Conservation (phyloP, 2,113 vertebrate species). For the Australoheros scitulus region DNA sequence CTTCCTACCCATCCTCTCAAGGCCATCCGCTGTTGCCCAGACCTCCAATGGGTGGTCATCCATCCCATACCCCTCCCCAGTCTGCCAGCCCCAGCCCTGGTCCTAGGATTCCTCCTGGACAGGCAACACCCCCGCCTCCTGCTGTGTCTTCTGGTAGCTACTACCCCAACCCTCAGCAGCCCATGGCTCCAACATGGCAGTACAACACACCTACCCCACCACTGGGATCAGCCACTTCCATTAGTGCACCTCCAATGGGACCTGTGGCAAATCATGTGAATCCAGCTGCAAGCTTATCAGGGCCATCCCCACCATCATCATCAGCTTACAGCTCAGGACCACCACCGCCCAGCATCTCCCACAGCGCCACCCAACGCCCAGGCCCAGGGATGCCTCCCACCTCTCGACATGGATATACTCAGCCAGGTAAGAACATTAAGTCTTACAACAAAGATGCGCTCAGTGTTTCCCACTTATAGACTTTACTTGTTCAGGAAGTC, state of each 20-base stretch:
- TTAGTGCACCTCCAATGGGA: conserved; percentile 46
- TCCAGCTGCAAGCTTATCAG: conserved; percentile 44
- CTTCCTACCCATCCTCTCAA: conserved; percentile 79
- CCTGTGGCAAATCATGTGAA: conserved; percentile 78
- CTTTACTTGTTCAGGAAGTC: background rate
- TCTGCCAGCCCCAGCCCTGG: conserved; percentile 68
- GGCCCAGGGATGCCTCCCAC: conserved; percentile 70
- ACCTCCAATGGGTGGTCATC: conserved; percentile 73
- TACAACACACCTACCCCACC: conserved; percentile 75
- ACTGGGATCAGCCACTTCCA: conserved; percentile 60
- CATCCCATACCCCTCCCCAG: conserved; percentile 66
- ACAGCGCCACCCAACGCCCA: conserved; percentile 79
- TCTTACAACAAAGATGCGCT: background rate
- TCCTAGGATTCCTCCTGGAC: conserved; percentile 52
- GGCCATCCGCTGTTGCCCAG: conserved; percentile 79
- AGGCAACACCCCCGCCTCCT: conserved; percentile 77
- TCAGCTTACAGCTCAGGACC: conserved; percentile 75
- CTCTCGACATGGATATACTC: conserved; percentile 61
- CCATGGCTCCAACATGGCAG: conserved; percentile 84
- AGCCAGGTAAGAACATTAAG: conserved; percentile 58
- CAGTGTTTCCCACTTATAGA: background rate
- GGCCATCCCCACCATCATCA: conserved; percentile 59
- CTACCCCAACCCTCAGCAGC: conserved; percentile 77
- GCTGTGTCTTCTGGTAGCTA: conserved; percentile 78
- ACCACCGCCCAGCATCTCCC: conserved; percentile 73